Base-by-base conservation (phyloP, 2,888 invertebrate species). In the Pandemis heparana region DNA sequence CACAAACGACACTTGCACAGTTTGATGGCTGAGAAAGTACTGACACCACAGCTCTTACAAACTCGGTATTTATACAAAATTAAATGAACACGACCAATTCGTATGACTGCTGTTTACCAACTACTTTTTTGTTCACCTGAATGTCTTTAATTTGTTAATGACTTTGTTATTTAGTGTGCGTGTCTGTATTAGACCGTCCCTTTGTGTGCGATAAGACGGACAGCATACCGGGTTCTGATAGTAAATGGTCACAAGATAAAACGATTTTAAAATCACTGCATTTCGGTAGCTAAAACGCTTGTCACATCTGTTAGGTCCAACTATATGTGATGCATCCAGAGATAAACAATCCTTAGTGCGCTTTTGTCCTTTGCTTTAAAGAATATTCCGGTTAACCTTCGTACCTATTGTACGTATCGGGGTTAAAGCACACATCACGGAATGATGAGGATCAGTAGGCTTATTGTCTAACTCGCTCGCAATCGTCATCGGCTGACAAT, bases 61-160 rank as follows among this genome's bases (percentile, higher is more conserved):
- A 32, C 23, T 32, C 23, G 23, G 23, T 32, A 32, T 32, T 32
- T 32, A 32, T 32, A 32, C 23, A 4, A 32, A 32, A 32, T 32
- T 32, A 32, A 32, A 32, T 83, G 82, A 69, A 82, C 87, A 84
- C 91, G 91, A 89, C 94, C 86, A 89, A 81, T 83, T 87, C 12
- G 12, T 10, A 12, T 5, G 43, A 43, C 74, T 86, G 86, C 83
- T 86, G 89, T 94, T 92, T 90, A 93, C 92, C 87, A 92, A 93
- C 92, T 93, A 91, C 85, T 89, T 91, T 89, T 92, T 91, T 91
- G 86, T 89, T 91, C 89, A 93, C 92, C 92, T 92, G 90, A 83
- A 85, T 87, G 83, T 89, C 87, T 91, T 93, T 92, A 92, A 94
- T 94, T 93, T 91, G 87, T 89, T 94, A 94, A 94, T 94, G 92